Percentiles rank a stretch among this genome's conserved stretches.
phyloP scores from a whole-genome alignment of 2,888 invertebrate genomes.

The Argynnis bischoffii region DNA sequence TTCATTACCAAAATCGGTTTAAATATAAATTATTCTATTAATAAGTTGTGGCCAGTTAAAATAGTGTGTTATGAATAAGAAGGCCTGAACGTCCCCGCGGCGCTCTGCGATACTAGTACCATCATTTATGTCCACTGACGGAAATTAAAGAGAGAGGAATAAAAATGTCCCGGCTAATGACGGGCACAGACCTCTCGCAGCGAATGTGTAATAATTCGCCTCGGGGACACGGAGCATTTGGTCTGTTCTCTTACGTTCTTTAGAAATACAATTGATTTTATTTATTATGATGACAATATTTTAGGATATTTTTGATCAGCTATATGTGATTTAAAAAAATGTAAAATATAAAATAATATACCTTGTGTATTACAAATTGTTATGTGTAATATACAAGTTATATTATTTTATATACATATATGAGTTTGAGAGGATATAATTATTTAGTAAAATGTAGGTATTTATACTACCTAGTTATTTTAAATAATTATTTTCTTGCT shows the following conservation, averaged over 20 bases:
- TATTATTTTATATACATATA: neutral
- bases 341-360: too few relatives aligned
- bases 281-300: too few relatives aligned
- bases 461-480: neutral
- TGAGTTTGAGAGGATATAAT: neutral
- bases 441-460: neutral
- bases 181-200: constrained; percentile 73
- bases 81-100: constrained; percentile 58
- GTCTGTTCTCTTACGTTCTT: neutral
- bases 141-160: constrained; percentile 80
- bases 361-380: too few relatives aligned
- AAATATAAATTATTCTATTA: constrained; percentile 12
- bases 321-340: too few relatives aligned
- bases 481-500: neutral
- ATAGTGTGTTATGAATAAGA: constrained; percentile 44
- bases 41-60: constrained; percentile 25
- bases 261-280: too few relatives aligned
- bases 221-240: constrained; percentile 56
- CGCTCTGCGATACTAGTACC: constrained; percentile 68
- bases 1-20: constrained; percentile 4
- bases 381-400: neutral
- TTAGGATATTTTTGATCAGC: too few relatives aligned
- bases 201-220: constrained; percentile 79
- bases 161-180: constrained; percentile 79
- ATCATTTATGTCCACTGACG: constrained; percentile 77